Evolutionary conservation across 2,888 invertebrate genomes (phyloP).

Genomic region (Orthonevra nobilis): DNA sequence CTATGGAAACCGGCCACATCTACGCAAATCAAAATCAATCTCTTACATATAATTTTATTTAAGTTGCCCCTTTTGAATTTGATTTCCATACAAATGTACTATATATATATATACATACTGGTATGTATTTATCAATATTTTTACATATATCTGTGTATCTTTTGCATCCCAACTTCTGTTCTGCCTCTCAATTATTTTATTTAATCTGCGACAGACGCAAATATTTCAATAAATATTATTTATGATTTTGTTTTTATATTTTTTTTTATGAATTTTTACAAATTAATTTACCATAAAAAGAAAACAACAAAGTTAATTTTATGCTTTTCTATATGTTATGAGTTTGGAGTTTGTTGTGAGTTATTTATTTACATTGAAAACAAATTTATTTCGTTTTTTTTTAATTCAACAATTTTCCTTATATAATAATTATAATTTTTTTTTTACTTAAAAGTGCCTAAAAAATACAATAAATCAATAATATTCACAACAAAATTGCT

Average conservation of each 20-base stretch:
- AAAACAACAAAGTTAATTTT: constrained; percentile 9
- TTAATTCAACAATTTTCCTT: constrained; percentile 26
- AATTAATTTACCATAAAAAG: constrained; percentile 21
- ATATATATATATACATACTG: too few relatives aligned
- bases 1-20: too few relatives aligned
- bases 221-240: constrained; percentile 25
- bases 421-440: constrained; percentile 20
- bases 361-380: constrained; percentile 63
- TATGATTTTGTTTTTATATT: constrained; percentile 35
- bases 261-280: constrained; percentile 23
- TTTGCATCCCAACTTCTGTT: too few relatives aligned
- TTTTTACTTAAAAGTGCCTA: constrained; percentile 29
- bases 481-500: constrained; percentile 57
- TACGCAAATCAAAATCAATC: too few relatives aligned
- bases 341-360: constrained; percentile 42
- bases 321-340: constrained; percentile 37
- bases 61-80: too few relatives aligned
- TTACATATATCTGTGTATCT: too few relatives aligned
- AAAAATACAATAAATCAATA: constrained; percentile 46
- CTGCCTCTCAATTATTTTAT: too few relatives aligned
- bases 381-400: constrained; percentile 6
- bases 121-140: too few relatives aligned
- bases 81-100: too few relatives aligned
- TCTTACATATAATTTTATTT: too few relatives aligned
- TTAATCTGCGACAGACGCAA: constrained; percentile 53